phyloP scores from a whole-genome alignment of 2,113 vertebrate genomes.

The Halichoeres trimaculatus region DNA sequence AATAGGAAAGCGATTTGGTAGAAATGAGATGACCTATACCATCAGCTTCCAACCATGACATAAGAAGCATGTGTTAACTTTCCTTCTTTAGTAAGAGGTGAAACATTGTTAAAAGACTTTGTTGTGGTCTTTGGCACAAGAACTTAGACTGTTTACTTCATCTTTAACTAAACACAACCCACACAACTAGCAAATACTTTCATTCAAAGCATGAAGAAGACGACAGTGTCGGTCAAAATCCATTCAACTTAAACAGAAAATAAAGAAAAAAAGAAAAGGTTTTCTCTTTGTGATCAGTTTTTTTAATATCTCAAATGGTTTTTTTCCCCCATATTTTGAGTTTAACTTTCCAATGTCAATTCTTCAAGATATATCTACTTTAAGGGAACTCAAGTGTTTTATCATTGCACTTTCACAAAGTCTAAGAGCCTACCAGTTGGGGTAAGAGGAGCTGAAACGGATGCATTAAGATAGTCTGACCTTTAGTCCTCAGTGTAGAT shows the following conservation, averaged over 20 bases:
- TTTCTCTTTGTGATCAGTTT: neutral
- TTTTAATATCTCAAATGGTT: neutral
- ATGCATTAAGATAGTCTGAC: conserved; percentile 2
- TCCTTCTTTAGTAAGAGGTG: neutral
- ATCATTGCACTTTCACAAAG: neutral
- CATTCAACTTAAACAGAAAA: too few species aligned
- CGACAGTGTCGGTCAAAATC: neutral
- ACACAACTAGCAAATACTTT: neutral
- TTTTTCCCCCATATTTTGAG: neutral
- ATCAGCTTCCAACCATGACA: neutral
- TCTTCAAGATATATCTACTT: neutral
- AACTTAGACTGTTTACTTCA: neutral
- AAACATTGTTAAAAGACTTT: neutral
- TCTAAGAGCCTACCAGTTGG: neutral
- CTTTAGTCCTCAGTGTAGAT: neutral
- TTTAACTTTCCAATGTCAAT: neutral
- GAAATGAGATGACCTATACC: neutral
- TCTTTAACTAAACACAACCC: conserved; percentile 2
- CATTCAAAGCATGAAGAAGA: conserved; percentile 2
- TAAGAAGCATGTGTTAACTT: too few species aligned
- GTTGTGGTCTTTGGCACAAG: neutral
- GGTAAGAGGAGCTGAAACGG: neutral
- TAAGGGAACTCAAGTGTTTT: neutral
- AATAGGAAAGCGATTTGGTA: neutral
- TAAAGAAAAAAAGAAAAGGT: conserved; percentile 1